Evolutionary conservation across 2,888 invertebrate species (phyloP).

Genomic region (Bedellia somnulentella): DNA sequence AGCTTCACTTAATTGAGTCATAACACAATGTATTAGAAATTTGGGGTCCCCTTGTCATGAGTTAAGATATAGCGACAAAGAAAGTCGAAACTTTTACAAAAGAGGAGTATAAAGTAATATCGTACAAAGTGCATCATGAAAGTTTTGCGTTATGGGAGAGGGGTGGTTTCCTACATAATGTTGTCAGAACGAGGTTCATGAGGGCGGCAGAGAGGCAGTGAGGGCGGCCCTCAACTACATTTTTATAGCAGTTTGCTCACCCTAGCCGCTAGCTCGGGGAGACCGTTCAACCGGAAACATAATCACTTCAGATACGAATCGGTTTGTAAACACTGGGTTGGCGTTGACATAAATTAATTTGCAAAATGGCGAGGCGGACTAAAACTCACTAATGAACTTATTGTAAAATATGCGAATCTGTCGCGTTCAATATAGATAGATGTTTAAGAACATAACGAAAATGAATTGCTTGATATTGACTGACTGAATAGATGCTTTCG

Average conservation of each 20-base stretch:
- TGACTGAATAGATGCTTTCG: too few relatives aligned
- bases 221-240: constrained; percentile 21
- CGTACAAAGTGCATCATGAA: constrained; percentile 9
- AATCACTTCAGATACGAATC: constrained; percentile 40
- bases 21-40: too few relatives aligned
- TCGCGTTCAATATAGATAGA: too few relatives aligned
- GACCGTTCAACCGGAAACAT: constrained; percentile 46
- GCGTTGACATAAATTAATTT: constrained; percentile 14
- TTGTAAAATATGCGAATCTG: too few relatives aligned
- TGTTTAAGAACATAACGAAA: too few relatives aligned
- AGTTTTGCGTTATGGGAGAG: constrained; percentile 20
- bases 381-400: too few relatives aligned
- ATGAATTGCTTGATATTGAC: too few relatives aligned
- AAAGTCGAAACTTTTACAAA: too few relatives aligned
- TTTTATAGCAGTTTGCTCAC: constrained; percentile 25
- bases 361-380: too few relatives aligned
- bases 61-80: too few relatives aligned
- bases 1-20: too few relatives aligned
- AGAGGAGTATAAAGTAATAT: neutral
- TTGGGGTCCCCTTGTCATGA: too few relatives aligned
- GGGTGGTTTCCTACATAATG: constrained; percentile 39
- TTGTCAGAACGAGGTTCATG: constrained; percentile 41
- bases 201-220: constrained; percentile 20
- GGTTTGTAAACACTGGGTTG: constrained; percentile 29
- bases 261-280: constrained; percentile 12